Evolutionary conservation across 2,797 vertebrate species (phyloP).

Genomic region (Tamandua tetradactyla): DNA sequence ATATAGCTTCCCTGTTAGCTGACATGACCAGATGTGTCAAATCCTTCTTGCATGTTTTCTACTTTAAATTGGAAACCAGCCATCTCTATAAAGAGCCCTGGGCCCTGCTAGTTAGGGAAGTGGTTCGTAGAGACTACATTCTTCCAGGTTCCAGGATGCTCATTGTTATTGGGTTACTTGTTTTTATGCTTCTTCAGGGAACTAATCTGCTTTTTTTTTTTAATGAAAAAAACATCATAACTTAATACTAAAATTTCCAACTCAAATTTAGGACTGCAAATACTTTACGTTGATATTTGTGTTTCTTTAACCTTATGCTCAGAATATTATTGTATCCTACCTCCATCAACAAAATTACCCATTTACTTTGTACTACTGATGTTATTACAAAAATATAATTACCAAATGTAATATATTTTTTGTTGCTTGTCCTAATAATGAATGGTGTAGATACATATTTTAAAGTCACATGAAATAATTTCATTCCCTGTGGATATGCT

Average conservation of each 20-base stretch:
- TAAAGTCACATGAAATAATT: background rate
- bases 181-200: background rate
- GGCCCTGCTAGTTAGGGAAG: background rate
- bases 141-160: background rate
- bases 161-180: accelerated
- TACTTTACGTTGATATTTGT: background rate
- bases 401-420: background rate
- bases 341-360: background rate
- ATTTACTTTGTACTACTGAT: background rate
- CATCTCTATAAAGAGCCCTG: background rate
- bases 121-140: too few relatives aligned
- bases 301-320: background rate
- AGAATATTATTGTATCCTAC: background rate
- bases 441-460: too few relatives aligned
- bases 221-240: background rate
- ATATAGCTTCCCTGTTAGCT: background rate
- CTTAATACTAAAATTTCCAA: background rate
- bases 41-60: background rate
- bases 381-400: background rate
- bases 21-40: background rate
- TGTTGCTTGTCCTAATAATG: background rate
- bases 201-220: background rate
- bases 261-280: background rate
- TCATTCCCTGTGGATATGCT: background rate
- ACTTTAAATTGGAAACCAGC: background rate